Evolutionary conservation across 2,888 invertebrate species (phyloP), one percentile per base, ranked within the genome.

Genomic region (Leucoma salicis): DNA sequence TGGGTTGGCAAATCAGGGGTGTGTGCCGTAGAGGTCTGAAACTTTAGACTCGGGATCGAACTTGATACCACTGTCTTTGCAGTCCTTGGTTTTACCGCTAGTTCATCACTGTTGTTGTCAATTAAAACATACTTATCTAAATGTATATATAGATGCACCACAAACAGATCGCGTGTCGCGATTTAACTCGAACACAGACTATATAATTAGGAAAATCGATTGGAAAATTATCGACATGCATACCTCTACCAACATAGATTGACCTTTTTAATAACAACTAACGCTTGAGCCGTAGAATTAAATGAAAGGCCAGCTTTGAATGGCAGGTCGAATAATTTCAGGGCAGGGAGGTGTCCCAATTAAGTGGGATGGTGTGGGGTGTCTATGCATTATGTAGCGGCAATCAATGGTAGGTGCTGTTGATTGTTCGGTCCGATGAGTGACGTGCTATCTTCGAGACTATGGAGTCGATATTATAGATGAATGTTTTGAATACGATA

Each of bases 321-420:
- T 77, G 74, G 82, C 57, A 34, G 52, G 35, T 39, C 28, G 49
- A 63, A 63, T 78, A 76, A 78, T 80, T 79, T 74, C 68, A 78
- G 74, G 74, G 57, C 60, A 66, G 56, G 63, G 42, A 38, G 34
- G 41, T 34, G 51, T 57, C 62, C 48, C 61, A 46, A 54, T 53
- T 68, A 63, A 66, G 55, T 28, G 41, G 43, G 57, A 62, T 65
- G 52, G 63, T 47, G 51, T 59, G 65, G 66, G 68, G 57, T 66
- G 74, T 72, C 73, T 73, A 82, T 88, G 83, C 82, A 88, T 88
- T 82, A 87, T 87, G 81, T 82, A 86, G 82, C 70, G 75, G 77
- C 83, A 87, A 86, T 88, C 87, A 85, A 82, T 79, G 81, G 76
- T 70, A 80, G 82, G 82, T 85, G 83, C 82, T 63, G 77, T 73